Base-by-base conservation (phyloP, 2,113 vertebrate genomes). In the Glaucomys volans region DNA sequence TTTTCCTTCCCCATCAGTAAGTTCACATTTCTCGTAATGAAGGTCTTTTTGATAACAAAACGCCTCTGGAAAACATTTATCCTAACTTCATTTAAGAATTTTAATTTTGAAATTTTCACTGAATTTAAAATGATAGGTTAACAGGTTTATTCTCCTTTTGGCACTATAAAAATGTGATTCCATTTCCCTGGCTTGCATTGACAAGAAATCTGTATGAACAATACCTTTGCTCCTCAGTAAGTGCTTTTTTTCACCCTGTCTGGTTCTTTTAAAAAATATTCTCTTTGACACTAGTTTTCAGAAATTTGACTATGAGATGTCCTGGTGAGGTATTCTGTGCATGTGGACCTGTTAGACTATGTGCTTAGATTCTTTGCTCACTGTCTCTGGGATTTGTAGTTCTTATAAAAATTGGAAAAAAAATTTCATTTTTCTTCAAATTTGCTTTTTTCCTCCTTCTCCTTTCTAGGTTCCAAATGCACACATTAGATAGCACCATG, bases 21-120 rank as follows among this genome's bases (percentile, higher is more conserved):
- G 11, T 96, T 89, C 77, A 88, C 20, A 47, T 92, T 95, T 91
- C 47, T 91, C 71, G 32, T 32, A 87, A 57, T 67, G 44, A 90
- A 74, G 18, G 17, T 94, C 44, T 85, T 80, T 80, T 81, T 67
- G 35, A 57, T 66, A 83, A 82, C 11, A 75, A 8, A 62, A 57
- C 42, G 35, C 82, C 47, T 91, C 35, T 62, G 42, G 69, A 66
- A 90, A 85, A 90, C 28, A 52, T 30, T 93, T 79, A 79, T 54
- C 37, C 59, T 74, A 35, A 47, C 16, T 90, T 64, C 6, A 47
- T 24, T 79, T 24, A 17, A 54, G 71, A 71, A 26, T 62, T 80
- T 91, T 57, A 22, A 86, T 18, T 79, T 90, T 75, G 9, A 47
- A 83, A 69, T 77, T 84, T 89, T 84, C 52, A 90, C n/a, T 74